Conservation (phyloP, 2,888 invertebrate species). For the Drosophila anomalipes region DNA sequence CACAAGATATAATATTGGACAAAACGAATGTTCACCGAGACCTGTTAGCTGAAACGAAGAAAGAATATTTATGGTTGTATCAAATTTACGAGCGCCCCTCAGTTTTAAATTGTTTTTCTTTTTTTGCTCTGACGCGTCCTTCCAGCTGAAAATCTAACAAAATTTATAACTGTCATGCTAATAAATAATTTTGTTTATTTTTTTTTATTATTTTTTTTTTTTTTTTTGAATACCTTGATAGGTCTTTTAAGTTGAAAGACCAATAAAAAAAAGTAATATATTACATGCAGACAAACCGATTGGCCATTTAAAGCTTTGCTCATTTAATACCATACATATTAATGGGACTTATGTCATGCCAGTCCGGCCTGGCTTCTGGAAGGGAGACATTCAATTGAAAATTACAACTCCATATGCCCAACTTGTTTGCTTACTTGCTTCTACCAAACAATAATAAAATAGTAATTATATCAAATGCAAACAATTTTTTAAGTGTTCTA, state of each 20-base stretch:
- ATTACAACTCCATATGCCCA: not conserved
- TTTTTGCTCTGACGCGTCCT: not conserved
- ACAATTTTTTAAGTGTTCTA: not conserved
- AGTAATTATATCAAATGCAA: constrained; percentile 2
- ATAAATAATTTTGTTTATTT: constrained; percentile 18
- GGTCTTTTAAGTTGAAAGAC: constrained; percentile 4
- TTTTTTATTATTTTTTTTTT: not conserved
- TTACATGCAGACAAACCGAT: constrained; percentile 9
- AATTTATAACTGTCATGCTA: constrained; percentile 12
- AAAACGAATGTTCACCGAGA: not conserved
- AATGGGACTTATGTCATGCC: constrained; percentile 17
- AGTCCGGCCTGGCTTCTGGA: not conserved
- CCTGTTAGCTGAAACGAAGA: not conserved
- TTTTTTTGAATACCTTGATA: constrained; percentile 3
- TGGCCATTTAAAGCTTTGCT: constrained; percentile 21
- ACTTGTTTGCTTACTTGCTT: not conserved
- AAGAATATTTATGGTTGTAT: constrained; percentile 5
- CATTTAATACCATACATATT: constrained; percentile 12
- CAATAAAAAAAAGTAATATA: constrained; percentile 17
- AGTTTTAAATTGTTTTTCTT: constrained; percentile 4
- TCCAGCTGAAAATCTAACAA: constrained; percentile 6
- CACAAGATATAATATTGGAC: not conserved
- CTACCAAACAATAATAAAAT: not conserved
- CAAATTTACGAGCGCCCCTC: not conserved
- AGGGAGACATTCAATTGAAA: not conserved